phyloP scores from a whole-genome alignment of 2,113 vertebrate species.

The Aramus guarauna region DNA sequence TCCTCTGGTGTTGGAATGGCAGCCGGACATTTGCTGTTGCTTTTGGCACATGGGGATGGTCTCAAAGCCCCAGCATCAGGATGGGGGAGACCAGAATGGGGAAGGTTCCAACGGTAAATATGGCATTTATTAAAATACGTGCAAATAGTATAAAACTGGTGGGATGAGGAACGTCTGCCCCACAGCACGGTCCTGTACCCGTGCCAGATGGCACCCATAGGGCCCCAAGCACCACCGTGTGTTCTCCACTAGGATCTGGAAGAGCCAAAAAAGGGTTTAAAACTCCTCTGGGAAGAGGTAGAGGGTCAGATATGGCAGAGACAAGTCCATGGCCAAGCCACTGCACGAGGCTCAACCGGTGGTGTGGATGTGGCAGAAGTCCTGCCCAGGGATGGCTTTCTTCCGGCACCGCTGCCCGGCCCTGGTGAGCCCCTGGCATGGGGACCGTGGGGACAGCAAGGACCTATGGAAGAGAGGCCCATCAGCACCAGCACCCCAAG shows the following conservation, averaged over 20 bases:
- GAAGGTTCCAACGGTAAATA: background rate
- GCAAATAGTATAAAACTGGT: background rate
- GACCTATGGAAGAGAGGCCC: background rate
- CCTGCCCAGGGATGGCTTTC: constrained; percentile 63
- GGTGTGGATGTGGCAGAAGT: constrained; percentile 78
- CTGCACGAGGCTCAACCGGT: constrained; percentile 2
- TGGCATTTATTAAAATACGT: constrained; percentile 31
- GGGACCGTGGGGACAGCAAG: constrained; percentile 57
- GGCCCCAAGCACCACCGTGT: rapidly evolving
- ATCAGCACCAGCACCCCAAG: background rate
- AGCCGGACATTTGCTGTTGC: background rate
- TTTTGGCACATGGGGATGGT: background rate
- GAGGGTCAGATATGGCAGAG: background rate
- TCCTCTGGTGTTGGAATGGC: background rate
- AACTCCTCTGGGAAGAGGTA: background rate
- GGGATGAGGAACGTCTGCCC: background rate
- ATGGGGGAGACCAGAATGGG: background rate
- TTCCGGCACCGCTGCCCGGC: constrained; percentile 76
- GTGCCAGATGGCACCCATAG: background rate
- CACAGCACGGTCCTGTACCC: rapidly evolving
- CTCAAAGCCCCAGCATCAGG: background rate
- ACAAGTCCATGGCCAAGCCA: background rate
- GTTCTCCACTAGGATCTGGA: background rate
- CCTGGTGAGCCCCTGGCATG: constrained; percentile 76
- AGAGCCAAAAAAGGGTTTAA: background rate